A percentile compares a stretch with the other conserved stretches of the same genome.
phyloP scores from a whole-genome alignment of 2,797 vertebrate species.

The Xenops minutus region DNA sequence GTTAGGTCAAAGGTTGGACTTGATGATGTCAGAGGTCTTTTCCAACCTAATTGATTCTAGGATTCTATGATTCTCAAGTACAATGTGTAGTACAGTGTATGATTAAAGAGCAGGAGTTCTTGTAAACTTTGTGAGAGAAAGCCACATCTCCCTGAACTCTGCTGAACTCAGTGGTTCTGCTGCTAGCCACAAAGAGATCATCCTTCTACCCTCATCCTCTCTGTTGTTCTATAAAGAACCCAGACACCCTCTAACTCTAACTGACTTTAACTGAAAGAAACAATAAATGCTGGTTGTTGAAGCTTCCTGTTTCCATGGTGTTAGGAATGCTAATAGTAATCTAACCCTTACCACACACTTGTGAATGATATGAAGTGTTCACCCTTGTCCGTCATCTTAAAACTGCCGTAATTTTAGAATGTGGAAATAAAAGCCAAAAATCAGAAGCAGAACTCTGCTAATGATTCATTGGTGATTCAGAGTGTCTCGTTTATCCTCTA shows the following conservation, averaged over 20 bases:
- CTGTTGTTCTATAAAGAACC: not conserved
- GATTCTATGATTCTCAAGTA: not conserved
- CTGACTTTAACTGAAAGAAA: not conserved
- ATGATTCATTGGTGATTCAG: conserved; percentile 76
- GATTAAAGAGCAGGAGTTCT: not conserved
- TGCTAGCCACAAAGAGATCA: not conserved
- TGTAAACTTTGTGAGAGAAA: not conserved
- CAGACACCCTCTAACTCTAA: not conserved
- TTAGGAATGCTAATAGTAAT: not conserved
- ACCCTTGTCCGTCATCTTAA: not conserved
- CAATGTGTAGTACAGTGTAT: not conserved
- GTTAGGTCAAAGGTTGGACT: too few relatives aligned
- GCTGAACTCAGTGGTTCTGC: conserved; percentile 2
- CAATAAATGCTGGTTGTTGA: not conserved
- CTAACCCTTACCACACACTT: not conserved
- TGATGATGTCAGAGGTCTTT: too few relatives aligned
- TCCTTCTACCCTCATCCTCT: not conserved
- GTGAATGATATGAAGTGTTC: not conserved
- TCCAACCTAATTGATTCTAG: too few relatives aligned
- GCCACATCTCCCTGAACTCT: not conserved
- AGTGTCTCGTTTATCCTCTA: conserved; percentile 55
- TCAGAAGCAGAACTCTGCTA: conserved; percentile 62
- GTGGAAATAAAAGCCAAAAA: conserved; percentile 53
- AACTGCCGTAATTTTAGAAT: not conserved
- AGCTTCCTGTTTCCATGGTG: not conserved